phyloP scores from a whole-genome alignment of 2,113 vertebrate species.

The Cynoglossus semilaevis region DNA sequence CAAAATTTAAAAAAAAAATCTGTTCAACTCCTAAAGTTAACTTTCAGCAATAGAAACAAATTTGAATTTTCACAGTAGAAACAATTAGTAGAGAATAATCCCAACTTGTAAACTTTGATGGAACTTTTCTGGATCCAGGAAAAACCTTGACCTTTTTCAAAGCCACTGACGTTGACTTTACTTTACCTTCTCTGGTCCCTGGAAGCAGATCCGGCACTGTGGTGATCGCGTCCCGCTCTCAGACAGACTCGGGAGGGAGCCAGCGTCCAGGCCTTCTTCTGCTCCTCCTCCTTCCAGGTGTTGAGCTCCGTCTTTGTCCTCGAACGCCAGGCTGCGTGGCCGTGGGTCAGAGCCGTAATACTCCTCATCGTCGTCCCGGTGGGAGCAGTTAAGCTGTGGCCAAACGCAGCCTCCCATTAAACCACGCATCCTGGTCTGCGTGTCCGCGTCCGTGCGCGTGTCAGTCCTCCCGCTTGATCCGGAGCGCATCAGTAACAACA shows the following conservation, averaged over 20 bases:
- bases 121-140: too few species aligned
- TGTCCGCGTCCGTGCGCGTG: slow-evolving; percentile 66
- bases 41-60: too few species aligned
- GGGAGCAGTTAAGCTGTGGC: slow-evolving; percentile 73
- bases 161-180: not conserved
- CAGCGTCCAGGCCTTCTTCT: slow-evolving; percentile 74
- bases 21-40: too few species aligned
- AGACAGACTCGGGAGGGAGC: slow-evolving; percentile 81
- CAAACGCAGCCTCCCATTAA: slow-evolving; percentile 79
- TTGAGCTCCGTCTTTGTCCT: slow-evolving; percentile 65
- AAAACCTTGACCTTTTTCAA: too few species aligned
- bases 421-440: slow-evolving; percentile 70
- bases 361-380: slow-evolving; percentile 74
- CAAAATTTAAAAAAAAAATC: too few species aligned
- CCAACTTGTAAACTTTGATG: too few species aligned
- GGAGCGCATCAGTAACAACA: slow-evolving; percentile 83
- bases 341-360: slow-evolving; percentile 76
- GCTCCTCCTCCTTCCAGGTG: slow-evolving; percentile 68
- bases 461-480: slow-evolving; percentile 76
- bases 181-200: slow-evolving; percentile 85
- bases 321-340: slow-evolving; percentile 71
- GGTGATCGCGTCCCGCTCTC: slow-evolving; percentile 82
- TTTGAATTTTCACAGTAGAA: too few species aligned
- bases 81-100: too few species aligned
- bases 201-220: slow-evolving; percentile 88